Evolutionary conservation across 2,888 invertebrate genomes (phyloP).

Genomic region (Dynastes maya): DNA sequence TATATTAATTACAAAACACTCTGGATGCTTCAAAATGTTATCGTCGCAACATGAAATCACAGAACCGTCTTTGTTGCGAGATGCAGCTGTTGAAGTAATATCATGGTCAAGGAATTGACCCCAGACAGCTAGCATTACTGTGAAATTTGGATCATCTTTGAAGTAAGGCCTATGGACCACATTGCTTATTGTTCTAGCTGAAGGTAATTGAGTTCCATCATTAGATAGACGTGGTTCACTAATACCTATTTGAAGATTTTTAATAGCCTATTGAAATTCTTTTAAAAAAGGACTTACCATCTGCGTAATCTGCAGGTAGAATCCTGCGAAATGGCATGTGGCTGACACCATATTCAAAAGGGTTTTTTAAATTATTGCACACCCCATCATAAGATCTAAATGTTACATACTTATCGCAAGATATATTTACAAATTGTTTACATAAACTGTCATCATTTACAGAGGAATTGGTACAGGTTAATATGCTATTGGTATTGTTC

Average conservation of each 20-base stretch:
- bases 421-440: slow-evolving; percentile 78
- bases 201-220: slow-evolving; percentile 76
- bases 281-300: slow-evolving; percentile 71
- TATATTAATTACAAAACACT: slow-evolving; percentile 85
- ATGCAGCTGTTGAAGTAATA: slow-evolving; percentile 87
- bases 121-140: slow-evolving; percentile 90
- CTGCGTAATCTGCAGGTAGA: slow-evolving; percentile 83
- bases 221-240: slow-evolving; percentile 76
- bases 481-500: neutral
- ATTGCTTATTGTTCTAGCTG: slow-evolving; percentile 83
- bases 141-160: slow-evolving; percentile 82
- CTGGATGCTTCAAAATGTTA: slow-evolving; percentile 74
- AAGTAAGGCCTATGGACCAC: slow-evolving; percentile 83
- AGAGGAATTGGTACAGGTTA: slow-evolving; percentile 74
- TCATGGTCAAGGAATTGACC: slow-evolving; percentile 93
- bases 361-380: slow-evolving; percentile 82
- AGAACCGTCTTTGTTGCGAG: slow-evolving; percentile 80
- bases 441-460: slow-evolving; percentile 75
- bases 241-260: slow-evolving; percentile 71
- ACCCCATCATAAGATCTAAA: slow-evolving; percentile 82
- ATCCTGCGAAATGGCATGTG: slow-evolving; percentile 83
- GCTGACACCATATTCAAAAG: slow-evolving; percentile 80
- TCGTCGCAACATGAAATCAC: slow-evolving; percentile 81
- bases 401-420: slow-evolving; percentile 64
- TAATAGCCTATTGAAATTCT: neutral